Evolutionary conservation across 1,140 invertebrate genomes (phyloP).

Genomic region (Halesus radiatus): DNA sequence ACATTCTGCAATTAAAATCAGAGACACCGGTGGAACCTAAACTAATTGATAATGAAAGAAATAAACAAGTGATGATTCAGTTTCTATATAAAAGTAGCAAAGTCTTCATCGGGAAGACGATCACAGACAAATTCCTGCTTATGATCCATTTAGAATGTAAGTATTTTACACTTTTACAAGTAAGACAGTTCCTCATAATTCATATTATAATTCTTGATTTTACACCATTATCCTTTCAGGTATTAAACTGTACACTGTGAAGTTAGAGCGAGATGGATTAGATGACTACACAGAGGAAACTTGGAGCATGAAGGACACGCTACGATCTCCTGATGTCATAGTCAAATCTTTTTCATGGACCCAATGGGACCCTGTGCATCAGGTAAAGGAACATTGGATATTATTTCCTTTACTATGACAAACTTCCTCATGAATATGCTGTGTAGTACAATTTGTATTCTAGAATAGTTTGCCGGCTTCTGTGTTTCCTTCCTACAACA

Average conservation of each 20-base stretch:
- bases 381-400: conserved; percentile 61
- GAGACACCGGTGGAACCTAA: conserved; percentile 67
- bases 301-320: conserved; percentile 69
- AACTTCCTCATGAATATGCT: too few relatives aligned
- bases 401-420: too few relatives aligned
- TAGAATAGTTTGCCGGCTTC: too few relatives aligned
- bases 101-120: conserved; percentile 71
- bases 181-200: neutral
- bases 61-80: conserved; percentile 82
- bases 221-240: conserved; percentile 54
- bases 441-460: too few relatives aligned
- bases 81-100: conserved; percentile 82
- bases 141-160: conserved; percentile 86
- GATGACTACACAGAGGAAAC: conserved; percentile 66
- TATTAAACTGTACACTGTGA: conserved; percentile 66
- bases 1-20: conserved; percentile 73
- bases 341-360: conserved; percentile 85
- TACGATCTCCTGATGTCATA: conserved; percentile 74
- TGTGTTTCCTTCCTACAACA: too few relatives aligned
- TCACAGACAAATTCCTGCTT: conserved; percentile 79
- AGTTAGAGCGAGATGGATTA: conserved; percentile 66
- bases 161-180: conserved; percentile 58
- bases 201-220: neutral
- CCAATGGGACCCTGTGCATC: conserved; percentile 84
- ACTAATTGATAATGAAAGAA: conserved; percentile 70